Evolutionary conservation across 2,888 invertebrate species (phyloP), one percentile per base, ranked within the genome.

Genomic region (Abrostola tripartita): DNA sequence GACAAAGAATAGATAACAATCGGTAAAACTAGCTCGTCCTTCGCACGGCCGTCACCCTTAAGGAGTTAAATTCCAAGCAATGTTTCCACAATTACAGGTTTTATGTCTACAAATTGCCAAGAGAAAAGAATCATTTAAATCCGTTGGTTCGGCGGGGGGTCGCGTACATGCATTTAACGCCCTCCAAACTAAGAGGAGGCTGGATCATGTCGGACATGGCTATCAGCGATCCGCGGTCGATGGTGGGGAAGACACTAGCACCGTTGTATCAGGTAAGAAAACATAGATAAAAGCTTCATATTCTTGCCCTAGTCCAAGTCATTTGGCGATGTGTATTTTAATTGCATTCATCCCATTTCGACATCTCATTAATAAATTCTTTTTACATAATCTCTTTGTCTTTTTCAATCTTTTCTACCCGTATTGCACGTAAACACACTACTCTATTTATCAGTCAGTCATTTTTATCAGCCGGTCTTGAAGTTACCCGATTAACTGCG

Each of bases 71-170:
- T n/a, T n/a, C n/a, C n/a, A 24, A 8, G 6, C 7, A 7, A 9
- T 2, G 8, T 9, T 14, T 47, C 12, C 9, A 14, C 6, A 9
- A 14, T 89, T 90, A 6, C 81, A 98, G 98, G 98, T 98, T 96
- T 90, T 96, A 97, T 77, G 91, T 97, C 37, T 98, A 98, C 89
- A 98, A 98, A 91, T 85, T 98, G 68, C 98, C 98, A 0, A 95
- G 95, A 78, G 94, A 96, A 79, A 94, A 95, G 57, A 88, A 95
- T 66, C 95, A 95, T 70, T 82, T 93, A 1, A 95, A 95, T 81
- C 90, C 94, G 0, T 81, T 95, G 14, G 92, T 96, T 61, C 93
- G 93, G 57, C 90, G 92, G 70, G 98, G 98, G 0, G 88, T 96
- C 10, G 96, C 96, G 0, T 98, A 98, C 82, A 91, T 96, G 83